These are phyloP conservation scores for Mystacornis crossleyi DNA, from an alignment of 2,113 vertebrate species.

Conservation along the genomic window DNA sequence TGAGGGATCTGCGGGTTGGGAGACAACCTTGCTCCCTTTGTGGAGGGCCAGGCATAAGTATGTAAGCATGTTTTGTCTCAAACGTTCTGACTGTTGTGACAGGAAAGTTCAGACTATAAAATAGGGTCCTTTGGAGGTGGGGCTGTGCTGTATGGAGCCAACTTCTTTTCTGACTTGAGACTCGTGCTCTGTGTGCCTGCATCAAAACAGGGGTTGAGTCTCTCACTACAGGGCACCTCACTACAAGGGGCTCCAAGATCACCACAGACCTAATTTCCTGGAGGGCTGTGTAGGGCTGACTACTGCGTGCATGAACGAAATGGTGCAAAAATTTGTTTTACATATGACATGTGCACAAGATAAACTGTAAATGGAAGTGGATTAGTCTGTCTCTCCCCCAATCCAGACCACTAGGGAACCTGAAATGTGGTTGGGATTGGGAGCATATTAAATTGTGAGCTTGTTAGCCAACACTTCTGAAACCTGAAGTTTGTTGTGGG, in stretches of 20 bases:
- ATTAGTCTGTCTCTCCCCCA: neutral
- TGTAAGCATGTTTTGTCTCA: neutral
- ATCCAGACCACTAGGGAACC: neutral
- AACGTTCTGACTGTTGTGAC: neutral
- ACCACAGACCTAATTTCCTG: neutral
- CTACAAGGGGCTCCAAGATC: neutral
- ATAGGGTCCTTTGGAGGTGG: neutral
- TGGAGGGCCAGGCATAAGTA: neutral
- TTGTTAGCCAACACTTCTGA: neutral
- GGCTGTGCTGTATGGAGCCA: neutral
- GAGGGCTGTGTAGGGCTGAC: neutral
- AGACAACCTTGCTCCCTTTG: neutral
- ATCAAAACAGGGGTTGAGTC: neutral
- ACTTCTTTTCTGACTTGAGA: neutral
- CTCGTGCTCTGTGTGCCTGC: neutral
- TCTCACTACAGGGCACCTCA: neutral
- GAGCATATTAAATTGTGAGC: neutral
- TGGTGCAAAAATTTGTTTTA: neutral
- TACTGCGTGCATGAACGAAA: neutral
- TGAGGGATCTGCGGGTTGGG: neutral
- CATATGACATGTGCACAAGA: neutral
- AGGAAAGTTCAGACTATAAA: neutral
- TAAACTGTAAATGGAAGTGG: neutral
- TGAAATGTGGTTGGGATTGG: neutral
- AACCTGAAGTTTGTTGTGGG: neutral